phyloP scores from a whole-genome alignment of 2,113 vertebrate genomes.

The Salvelinus sp. region DNA sequence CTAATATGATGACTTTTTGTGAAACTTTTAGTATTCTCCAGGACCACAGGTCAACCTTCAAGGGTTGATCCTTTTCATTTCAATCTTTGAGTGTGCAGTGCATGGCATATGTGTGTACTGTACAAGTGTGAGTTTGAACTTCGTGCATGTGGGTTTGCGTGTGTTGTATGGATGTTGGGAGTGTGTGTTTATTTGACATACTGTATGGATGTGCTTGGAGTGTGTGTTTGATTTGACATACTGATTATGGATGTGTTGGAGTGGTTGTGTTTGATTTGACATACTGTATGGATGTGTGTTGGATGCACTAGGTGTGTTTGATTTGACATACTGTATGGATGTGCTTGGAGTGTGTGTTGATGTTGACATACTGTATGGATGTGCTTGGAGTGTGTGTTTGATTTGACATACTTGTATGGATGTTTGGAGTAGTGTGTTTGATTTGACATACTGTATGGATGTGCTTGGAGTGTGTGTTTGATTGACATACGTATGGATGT shows the following conservation, averaged over 20 bases:
- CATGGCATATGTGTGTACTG: background rate
- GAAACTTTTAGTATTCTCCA: background rate
- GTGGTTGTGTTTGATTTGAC: background rate
- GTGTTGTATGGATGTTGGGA: background rate
- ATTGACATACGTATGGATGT: background rate
- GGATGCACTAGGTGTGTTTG: background rate
- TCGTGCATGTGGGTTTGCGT: conserved; percentile 4
- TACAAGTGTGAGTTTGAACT: conserved; percentile 15
- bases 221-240: too few species aligned
- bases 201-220: background rate
- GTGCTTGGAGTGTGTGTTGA: background rate
- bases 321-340: too few species aligned
- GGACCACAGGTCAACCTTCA: background rate
- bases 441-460: background rate
- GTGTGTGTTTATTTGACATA: background rate
- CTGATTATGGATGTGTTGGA: too few species aligned
- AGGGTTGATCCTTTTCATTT: conserved; percentile 11
- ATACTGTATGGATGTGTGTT: background rate
- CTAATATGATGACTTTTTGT: background rate
- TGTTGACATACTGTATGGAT: background rate
- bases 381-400: background rate
- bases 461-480: background rate
- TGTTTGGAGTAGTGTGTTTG: background rate
- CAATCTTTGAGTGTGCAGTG: conserved; percentile 2
- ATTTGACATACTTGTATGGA: too few species aligned